Evolutionary conservation across 2,888 invertebrate species (phyloP), one percentile per base, ranked within the genome.

Genomic region (Andrena bicolor): DNA sequence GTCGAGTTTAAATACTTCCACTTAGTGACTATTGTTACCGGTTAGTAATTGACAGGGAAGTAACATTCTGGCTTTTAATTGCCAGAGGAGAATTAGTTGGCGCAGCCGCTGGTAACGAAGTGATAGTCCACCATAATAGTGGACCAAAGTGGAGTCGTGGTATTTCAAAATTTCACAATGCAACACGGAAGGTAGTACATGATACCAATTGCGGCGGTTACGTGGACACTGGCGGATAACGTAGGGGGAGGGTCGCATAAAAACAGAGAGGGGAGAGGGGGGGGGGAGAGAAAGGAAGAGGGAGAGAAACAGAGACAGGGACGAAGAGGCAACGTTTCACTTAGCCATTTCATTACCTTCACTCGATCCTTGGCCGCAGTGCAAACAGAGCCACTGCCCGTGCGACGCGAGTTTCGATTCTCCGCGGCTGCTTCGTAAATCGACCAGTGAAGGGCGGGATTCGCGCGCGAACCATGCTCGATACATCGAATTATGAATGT

Each of bases 261-360:
- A 78, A 70, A 71, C 32, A 49, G 75, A 68, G 69, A 48, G 16
- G 32, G 49, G 75, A 68, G 69, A 48, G 16, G 32, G 49, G 72
- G 72, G 32, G 32, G 41, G 20, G 35, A 72, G 69, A 66, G 53
- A 78, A 65, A 80, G 70, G 63, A 51, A 65, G 65, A 76, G 61
- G 60, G 72, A 73, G 48, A 49, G 61, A 63, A 35, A 68, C 56
- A 56, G 63, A 60, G 66, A 66, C 63, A 65, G 73, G 64, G 53
- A 79, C 69, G 81, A 60, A 84, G 70, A 23, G 30, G 71, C 60
- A 66, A 70, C 79, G 88, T 84, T 82, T 86, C 86, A 86, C 85
- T 88, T 86, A 86, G 85, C 88, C 90, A 91, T 90, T 90, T 90
- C 90, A 91, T 91, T 91, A 91, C 91, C 90, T 90, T 91, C 90